These are phyloP conservation scores for Paramuricea clavata DNA, from an alignment of 92 coral and sea anemone genomes.

Conservation along the genomic window DNA sequence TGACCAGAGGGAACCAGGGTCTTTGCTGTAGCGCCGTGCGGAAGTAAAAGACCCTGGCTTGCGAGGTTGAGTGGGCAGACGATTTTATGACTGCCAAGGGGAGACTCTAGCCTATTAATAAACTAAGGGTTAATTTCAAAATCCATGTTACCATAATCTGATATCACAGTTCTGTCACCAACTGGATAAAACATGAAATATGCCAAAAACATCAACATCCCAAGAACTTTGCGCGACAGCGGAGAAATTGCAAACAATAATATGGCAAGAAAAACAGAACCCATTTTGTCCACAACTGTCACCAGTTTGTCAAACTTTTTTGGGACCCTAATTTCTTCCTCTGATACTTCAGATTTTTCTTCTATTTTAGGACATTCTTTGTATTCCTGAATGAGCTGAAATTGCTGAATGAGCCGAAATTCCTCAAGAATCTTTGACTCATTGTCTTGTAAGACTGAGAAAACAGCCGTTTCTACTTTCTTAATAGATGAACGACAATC, in stretches of 20 bases:
- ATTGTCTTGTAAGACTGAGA: not conserved
- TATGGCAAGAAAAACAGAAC: too few species aligned
- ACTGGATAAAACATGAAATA: not conserved
- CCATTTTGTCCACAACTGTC: not conserved
- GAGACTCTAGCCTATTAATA: too few species aligned
- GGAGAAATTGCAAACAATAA: not conserved
- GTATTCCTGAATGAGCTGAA: too few species aligned
- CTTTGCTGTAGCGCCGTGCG: too few species aligned
- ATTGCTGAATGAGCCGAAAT: not conserved
- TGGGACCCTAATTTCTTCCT: not conserved
- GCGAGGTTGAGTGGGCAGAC: too few species aligned
- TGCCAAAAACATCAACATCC: not conserved
- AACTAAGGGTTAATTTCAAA: too few species aligned
- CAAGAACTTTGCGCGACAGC: not conserved
- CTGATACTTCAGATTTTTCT: not conserved
- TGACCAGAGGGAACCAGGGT: too few species aligned
- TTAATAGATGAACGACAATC: not conserved
- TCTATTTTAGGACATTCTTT: not conserved
- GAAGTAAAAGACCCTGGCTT: too few species aligned
- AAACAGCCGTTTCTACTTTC: not conserved
- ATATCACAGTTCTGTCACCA: not conserved
- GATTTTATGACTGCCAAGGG: too few species aligned
- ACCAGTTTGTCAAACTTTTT: too few species aligned
- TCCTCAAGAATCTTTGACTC: not conserved
- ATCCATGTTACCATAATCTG: not conserved